These are phyloP conservation scores for Ichneumoninae sp. DNA, from an alignment of 2,888 invertebrate species.

Conservation along the genomic window DNA sequence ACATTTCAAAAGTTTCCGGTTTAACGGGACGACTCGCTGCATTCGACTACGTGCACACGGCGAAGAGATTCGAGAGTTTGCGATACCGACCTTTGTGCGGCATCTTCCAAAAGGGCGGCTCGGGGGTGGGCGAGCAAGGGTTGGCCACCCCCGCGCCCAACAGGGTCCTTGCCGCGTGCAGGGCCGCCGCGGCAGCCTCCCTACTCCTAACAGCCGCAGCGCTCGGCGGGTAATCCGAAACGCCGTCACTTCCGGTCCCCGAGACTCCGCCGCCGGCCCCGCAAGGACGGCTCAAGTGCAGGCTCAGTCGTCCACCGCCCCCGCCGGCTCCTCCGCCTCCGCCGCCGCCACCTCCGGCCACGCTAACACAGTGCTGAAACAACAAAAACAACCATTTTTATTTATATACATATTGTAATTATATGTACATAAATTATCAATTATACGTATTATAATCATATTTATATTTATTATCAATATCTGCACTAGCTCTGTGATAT, in stretches of 20 bases:
- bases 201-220: slow-evolving; percentile 84
- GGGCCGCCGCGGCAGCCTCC: slow-evolving; percentile 85
- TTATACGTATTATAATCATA: too few species aligned
- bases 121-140: slow-evolving; percentile 90
- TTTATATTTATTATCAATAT: too few species aligned
- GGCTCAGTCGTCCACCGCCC: slow-evolving; percentile 86
- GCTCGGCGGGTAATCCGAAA: slow-evolving; percentile 84
- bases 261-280: slow-evolving; percentile 82
- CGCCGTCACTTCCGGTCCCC: slow-evolving; percentile 84
- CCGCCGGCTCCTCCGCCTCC: slow-evolving; percentile 76
- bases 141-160: slow-evolving; percentile 87
- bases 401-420: too few species aligned
- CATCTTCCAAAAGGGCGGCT: slow-evolving; percentile 94
- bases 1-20: too few species aligned
- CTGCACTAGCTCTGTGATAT: too few species aligned
- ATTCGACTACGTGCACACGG: not conserved
- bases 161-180: slow-evolving; percentile 86
- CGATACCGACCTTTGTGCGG: slow-evolving; percentile 91
- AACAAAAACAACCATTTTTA: not conserved
- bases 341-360: slow-evolving; percentile 83
- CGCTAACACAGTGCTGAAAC: slow-evolving; percentile 84
- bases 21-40: too few species aligned
- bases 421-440: too few species aligned
- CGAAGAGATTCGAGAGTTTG: not conserved
- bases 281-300: slow-evolving; percentile 85